phyloP scores from a whole-genome alignment of 2,888 invertebrate species.

The Drosophila prostipennis region DNA sequence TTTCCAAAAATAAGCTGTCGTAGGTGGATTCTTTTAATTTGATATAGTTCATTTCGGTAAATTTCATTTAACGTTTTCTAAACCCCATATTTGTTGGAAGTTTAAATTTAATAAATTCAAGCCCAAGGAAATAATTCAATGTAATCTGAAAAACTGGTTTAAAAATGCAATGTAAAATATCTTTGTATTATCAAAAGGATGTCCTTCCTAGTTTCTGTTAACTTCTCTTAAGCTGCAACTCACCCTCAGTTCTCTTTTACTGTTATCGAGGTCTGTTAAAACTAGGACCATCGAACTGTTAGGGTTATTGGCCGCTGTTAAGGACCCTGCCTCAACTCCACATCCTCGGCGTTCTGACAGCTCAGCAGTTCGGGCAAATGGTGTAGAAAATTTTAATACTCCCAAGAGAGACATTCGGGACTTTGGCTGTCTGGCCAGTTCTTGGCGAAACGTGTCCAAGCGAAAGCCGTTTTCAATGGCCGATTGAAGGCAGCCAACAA shows the following conservation, averaged over 20 bases:
- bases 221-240: not conserved
- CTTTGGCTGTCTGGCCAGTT: conserved; percentile 41
- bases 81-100: too few species aligned
- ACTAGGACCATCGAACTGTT: conserved; percentile 4
- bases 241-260: not conserved
- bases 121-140: too few species aligned
- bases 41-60: too few species aligned
- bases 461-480: conserved; percentile 19
- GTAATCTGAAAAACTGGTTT: too few species aligned
- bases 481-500: conserved; percentile 18
- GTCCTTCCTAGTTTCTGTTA: not conserved
- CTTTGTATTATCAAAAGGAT: too few species aligned
- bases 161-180: too few species aligned
- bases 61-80: too few species aligned
- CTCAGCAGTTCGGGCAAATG: conserved; percentile 54
- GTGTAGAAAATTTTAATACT: conserved; percentile 73
- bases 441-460: conserved; percentile 42
- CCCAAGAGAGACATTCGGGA: conserved; percentile 60
- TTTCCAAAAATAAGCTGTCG: too few species aligned
- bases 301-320: conserved; percentile 43
- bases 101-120: too few species aligned
- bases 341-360: conserved; percentile 4
- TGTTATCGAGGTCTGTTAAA: conserved; percentile 3
- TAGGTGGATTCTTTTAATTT: too few species aligned
- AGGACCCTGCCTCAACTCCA: conserved; percentile 3